phyloP scores from a whole-genome alignment of 2,113 vertebrate species.

The Uropsilus gracilis region DNA sequence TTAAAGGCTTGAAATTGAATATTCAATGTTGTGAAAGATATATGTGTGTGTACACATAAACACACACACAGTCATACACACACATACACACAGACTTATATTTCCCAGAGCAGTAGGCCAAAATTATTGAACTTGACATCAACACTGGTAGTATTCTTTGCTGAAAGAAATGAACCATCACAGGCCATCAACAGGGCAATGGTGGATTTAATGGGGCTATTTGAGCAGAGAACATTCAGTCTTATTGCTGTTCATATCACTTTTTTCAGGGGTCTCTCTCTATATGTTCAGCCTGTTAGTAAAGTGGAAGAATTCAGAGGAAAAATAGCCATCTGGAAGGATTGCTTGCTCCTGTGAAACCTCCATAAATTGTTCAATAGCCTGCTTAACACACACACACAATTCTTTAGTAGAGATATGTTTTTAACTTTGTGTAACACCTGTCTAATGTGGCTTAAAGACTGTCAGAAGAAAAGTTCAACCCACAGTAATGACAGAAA shows the following conservation, averaged over 20 bases:
- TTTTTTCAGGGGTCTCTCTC: not conserved
- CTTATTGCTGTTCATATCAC: not conserved
- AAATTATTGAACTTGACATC: conserved; percentile 31
- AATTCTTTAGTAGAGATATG: conserved; percentile 9
- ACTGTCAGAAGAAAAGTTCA: conserved; percentile 45
- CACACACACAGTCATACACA: not conserved
- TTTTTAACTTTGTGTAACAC: conserved; percentile 40
- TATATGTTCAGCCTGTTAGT: conserved; percentile 44
- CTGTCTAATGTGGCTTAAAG: conserved; percentile 61
- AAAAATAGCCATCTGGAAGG: not conserved
- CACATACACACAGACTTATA: not conserved
- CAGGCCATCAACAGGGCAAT: conserved; percentile 9
- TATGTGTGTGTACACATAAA: not conserved
- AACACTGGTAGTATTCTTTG: conserved; percentile 2
- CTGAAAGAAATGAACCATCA: conserved; percentile 55
- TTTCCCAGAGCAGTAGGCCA: not conserved
- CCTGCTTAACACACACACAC: conserved; percentile 23
- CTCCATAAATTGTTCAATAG: conserved; percentile 38
- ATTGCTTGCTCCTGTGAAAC: not conserved
- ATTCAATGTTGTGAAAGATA: not conserved
- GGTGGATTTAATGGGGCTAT: conserved; percentile 49
- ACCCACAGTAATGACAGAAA: conserved; percentile 15
- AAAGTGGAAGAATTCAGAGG: not conserved
- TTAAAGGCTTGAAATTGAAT: not conserved
- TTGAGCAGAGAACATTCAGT: conserved; percentile 3